phyloP scores from a whole-genome alignment of 2,797 vertebrate species.

The Myotis myotis region DNA sequence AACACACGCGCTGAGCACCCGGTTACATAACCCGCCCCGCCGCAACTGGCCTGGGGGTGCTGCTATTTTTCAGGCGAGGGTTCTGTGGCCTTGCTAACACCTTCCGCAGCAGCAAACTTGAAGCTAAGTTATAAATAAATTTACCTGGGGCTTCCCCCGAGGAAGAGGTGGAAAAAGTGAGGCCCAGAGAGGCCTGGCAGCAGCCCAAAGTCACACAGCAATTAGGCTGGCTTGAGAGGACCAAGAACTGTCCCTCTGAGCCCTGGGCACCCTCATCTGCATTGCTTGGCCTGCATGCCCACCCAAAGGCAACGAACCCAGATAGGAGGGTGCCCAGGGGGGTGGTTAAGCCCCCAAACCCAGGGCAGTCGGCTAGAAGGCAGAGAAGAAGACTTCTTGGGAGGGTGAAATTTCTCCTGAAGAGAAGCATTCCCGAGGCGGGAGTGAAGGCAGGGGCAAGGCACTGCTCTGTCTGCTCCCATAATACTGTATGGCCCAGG shows the following conservation, averaged over 20 bases:
- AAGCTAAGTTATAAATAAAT: conserved; percentile 7
- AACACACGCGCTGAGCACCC: background rate
- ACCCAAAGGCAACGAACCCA: background rate
- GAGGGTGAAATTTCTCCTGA: background rate
- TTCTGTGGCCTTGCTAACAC: background rate
- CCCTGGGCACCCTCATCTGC: background rate
- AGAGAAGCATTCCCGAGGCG: background rate
- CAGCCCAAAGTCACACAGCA: conserved; percentile 34
- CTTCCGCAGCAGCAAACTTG: background rate
- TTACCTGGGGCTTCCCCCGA: conserved; percentile 49
- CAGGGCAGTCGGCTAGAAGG: background rate
- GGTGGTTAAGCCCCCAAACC: background rate
- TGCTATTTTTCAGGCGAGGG: conserved; percentile 37
- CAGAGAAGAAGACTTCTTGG: background rate
- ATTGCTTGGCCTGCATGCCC: background rate
- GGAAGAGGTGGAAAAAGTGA: conserved; percentile 60
- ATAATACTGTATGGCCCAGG: background rate
- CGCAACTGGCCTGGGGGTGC: background rate
- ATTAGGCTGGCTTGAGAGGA: background rate
- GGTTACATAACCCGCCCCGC: conserved; percentile 62
- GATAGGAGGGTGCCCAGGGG: background rate
- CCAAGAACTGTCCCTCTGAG: background rate
- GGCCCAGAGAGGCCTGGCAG: conserved; percentile 44
- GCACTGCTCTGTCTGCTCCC: background rate
- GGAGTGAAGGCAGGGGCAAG: too few relatives aligned